Evolutionary conservation across 2,113 vertebrate species (phyloP).

Genomic region (Oceanites oceanicus): DNA sequence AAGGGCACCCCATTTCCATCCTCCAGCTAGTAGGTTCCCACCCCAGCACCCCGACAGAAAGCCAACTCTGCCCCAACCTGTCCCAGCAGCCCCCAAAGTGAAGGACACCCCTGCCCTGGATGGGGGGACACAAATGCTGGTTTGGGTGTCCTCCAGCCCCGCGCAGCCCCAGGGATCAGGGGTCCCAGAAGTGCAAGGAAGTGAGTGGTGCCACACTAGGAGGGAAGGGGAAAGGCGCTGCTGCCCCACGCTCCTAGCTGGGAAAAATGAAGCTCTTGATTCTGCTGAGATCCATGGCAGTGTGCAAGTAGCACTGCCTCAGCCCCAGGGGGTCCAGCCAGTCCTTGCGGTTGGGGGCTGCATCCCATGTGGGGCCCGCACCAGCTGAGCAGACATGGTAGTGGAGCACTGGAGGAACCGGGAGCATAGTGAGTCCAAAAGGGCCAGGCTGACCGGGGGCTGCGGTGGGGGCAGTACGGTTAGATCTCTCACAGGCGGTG

Average conservation of each 20-base stretch:
- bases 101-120: not conserved
- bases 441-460: not conserved
- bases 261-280: constrained; percentile 79
- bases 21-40: not conserved
- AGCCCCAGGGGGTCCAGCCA: constrained; percentile 54
- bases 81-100: not conserved
- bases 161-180: not conserved
- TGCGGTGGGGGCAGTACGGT: constrained; percentile 57
- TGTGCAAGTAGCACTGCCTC: constrained; percentile 67
- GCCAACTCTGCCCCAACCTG: not conserved
- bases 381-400: not conserved
- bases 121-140: constrained; percentile 1
- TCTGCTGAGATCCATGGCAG: constrained; percentile 71
- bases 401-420: not conserved
- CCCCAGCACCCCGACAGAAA: not conserved
- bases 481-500: constrained; percentile 70
- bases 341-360: not conserved
- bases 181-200: constrained; percentile 22
- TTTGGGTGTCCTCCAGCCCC: not conserved
- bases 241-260: constrained; percentile 52
- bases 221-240: not conserved
- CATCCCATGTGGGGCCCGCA: not conserved
- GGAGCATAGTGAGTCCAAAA: not conserved
- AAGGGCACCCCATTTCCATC: not conserved
- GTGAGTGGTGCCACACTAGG: constrained; percentile 34